phyloP scores from a whole-genome alignment of 2,113 vertebrate genomes.

The Leptosomus discolor region DNA sequence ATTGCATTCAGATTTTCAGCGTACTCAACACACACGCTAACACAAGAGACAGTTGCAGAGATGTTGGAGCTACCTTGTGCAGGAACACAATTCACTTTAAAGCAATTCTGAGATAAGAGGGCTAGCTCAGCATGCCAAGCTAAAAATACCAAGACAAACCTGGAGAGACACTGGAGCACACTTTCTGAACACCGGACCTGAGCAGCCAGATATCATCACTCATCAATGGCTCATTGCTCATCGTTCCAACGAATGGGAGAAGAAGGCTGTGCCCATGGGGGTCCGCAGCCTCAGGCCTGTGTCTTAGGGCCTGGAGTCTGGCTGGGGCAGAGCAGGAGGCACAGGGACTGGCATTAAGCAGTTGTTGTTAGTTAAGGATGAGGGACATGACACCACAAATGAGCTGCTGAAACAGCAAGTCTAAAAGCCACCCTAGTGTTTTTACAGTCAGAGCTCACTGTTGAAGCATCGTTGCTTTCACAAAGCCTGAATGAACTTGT shows the following conservation, averaged over 20 bases:
- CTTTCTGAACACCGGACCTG: fast-evolving
- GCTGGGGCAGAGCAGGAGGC: background rate
- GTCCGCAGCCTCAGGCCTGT: background rate
- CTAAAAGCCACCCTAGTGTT: background rate
- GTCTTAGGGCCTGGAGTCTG: no score
- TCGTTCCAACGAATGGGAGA: no score
- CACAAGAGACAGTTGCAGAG: background rate
- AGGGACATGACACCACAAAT: fast-evolving
- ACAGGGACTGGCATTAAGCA: background rate
- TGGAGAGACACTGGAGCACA: fast-evolving
- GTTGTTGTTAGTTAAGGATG: background rate
- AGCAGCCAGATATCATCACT: fast-evolving
- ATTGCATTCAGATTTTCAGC: background rate
- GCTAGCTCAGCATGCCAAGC: background rate
- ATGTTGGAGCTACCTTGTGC: background rate
- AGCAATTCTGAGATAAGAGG: background rate
- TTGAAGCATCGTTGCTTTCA: background rate
- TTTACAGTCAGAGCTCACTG: background rate
- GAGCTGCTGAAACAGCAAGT: background rate
- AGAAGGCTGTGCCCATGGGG: fast-evolving
- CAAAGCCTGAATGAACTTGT: background rate
- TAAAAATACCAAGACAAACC: fast-evolving
- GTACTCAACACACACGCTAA: background rate
- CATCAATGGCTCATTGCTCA: no score
- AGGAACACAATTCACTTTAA: background rate